phyloP scores from a whole-genome alignment of 2,888 invertebrate genomes.

The Melangyna quadrimaculata region DNA sequence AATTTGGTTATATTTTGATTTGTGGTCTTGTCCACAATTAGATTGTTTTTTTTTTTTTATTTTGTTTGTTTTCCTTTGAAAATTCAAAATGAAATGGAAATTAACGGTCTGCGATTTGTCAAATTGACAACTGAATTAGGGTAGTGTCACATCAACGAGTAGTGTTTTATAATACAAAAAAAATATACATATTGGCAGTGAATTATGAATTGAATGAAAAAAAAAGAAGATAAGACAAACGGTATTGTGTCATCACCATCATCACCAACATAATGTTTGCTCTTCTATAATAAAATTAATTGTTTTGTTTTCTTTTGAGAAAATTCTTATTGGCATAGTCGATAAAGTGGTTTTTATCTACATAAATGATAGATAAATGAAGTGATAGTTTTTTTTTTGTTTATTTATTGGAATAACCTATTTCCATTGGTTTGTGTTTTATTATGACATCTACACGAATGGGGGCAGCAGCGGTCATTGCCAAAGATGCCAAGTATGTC shows the following conservation, averaged over 20 bases:
- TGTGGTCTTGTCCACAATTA: not conserved
- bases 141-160: slow-evolving; percentile 11
- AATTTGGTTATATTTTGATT: slow-evolving; percentile 32
- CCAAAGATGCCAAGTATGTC: slow-evolving; percentile 57
- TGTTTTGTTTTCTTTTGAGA: not conserved
- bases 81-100: slow-evolving; percentile 44
- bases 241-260: slow-evolving; percentile 11
- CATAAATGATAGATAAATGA: slow-evolving; percentile 40
- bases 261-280: not conserved
- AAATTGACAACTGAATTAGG: slow-evolving; percentile 22
- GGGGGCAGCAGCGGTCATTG: slow-evolving; percentile 49
- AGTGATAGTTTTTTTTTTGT: not conserved
- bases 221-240: slow-evolving; percentile 11
- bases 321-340: not conserved
- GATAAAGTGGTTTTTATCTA: slow-evolving; percentile 10
- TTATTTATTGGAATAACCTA: slow-evolving; percentile 40
- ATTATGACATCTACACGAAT: slow-evolving; percentile 21
- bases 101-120: slow-evolving; percentile 17
- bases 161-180: not conserved
- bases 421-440: slow-evolving; percentile 16
- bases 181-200: not conserved
- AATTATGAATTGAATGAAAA: slow-evolving; percentile 4
- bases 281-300: not conserved
- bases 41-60: not conserved
- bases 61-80: not conserved